Percentiles rank a stretch among this genome's conserved stretches.
Conservation (phyloP, 2,888 invertebrate genomes). For the Standfussiana lucernea region DNA sequence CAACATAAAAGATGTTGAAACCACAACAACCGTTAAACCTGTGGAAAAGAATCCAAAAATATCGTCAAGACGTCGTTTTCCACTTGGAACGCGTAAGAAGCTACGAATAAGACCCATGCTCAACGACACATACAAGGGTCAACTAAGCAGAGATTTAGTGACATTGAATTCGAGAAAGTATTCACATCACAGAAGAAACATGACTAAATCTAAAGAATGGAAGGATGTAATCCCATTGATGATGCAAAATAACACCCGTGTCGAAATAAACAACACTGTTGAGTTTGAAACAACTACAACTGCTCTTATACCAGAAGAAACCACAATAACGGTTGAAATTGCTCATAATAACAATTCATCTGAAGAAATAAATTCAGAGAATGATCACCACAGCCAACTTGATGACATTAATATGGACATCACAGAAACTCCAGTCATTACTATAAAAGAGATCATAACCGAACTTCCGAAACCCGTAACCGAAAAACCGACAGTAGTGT, state of each 20-base stretch:
- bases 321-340: slow-evolving; percentile 43
- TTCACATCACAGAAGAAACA: slow-evolving; percentile 78
- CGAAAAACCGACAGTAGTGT: slow-evolving; percentile 70
- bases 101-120: slow-evolving; percentile 80
- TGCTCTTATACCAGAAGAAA: slow-evolving; percentile 52
- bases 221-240: slow-evolving; percentile 76
- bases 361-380: slow-evolving; percentile 57
- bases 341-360: slow-evolving; percentile 28
- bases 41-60: slow-evolving; percentile 67
- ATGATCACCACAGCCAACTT: slow-evolving; percentile 47
- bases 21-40: slow-evolving; percentile 56
- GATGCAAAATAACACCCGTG: slow-evolving; percentile 70
- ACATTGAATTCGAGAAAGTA: slow-evolving; percentile 80
- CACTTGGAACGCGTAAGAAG: slow-evolving; percentile 78
- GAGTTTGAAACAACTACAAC: slow-evolving; percentile 69
- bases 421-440: slow-evolving; percentile 58
- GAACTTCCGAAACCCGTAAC: slow-evolving; percentile 63
- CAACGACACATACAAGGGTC: slow-evolving; percentile 80
- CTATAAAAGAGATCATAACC: slow-evolving; percentile 64
- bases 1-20: slow-evolving; percentile 47
- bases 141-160: slow-evolving; percentile 82
- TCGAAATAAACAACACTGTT: slow-evolving; percentile 65
- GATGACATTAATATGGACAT: slow-evolving; percentile 65
- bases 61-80: slow-evolving; percentile 74
- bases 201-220: slow-evolving; percentile 80